Conservation (phyloP, 2,113 vertebrate genomes). For the Psittacara wagleri region DNA sequence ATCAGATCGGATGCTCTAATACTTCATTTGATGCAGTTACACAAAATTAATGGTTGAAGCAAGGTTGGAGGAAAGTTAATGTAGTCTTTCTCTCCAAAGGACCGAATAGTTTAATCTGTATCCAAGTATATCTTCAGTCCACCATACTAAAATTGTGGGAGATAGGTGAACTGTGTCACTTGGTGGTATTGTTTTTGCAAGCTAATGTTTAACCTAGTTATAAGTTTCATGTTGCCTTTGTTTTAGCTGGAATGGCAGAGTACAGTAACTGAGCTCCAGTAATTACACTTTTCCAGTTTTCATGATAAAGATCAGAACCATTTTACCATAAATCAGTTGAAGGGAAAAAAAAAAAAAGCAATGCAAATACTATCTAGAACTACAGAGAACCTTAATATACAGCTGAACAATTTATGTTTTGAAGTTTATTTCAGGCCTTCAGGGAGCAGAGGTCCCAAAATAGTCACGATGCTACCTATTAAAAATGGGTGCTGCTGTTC, state of each 20-base stretch:
- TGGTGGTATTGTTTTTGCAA: constrained; percentile 1
- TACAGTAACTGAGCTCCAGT: background rate
- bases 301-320: background rate
- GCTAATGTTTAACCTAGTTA: constrained; percentile 10
- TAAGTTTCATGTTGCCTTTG: background rate
- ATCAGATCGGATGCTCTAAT: background rate
- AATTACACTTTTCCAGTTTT: background rate
- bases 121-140: background rate
- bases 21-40: background rate
- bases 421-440: background rate
- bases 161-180: background rate
- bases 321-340: background rate
- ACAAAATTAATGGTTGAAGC: background rate
- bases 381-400: background rate
- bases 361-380: background rate
- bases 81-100: background rate
- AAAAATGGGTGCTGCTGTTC: background rate
- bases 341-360: background rate
- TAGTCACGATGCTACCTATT: background rate
- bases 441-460: background rate
- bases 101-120: background rate
- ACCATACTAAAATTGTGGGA: background rate
- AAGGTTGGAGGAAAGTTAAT: background rate
- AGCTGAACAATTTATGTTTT: background rate
- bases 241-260: background rate